Evolutionary conservation across 2,113 vertebrate genomes (phyloP), one percentile per base, ranked within the genome.

Genomic region (Neogobius melanostomus): DNA sequence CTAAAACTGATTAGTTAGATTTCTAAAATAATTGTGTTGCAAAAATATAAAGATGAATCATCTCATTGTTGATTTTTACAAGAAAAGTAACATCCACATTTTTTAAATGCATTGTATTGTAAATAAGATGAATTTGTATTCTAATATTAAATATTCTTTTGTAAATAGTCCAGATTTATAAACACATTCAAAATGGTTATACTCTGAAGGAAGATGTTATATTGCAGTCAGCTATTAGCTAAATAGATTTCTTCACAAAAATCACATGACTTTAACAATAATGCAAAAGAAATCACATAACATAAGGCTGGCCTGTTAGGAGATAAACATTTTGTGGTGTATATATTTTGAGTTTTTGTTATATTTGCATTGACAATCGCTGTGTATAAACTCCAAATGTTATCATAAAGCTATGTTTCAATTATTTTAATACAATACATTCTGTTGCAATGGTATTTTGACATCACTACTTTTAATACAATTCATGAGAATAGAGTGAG

Each of bases 91-190:
- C 46, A 77, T 68, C 47, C 77, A 74, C 28, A 89, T 84, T 83
- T 91, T 90, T 77, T 83, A 88, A 89, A 82, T 85, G 74, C 76
- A 66, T 87, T 90, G 56, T 82, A 86, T 59, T 94, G 93, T 94
- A 94, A 93, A 94, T 94, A 94, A 91, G 89, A 93, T 88, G 56
- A 81, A 91, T 85, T 88, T 91, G 87, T 93, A 91, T 90, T 90
- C 82, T 93, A 87, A 87, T 90, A 90, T 86, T 91, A 84, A 87
- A 82, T 89, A 79, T 89, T 89, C 71, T 76, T 85, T 90, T 94
- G 93, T 94, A 94, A 75, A 94, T 93, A 94, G 88, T 82, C 79
- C 82, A 91, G 84, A 90, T 89, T 88, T 91, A 92, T 90, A 82
- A 89, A 76, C 79, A 81, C 76, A 86, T 75, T 62, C 77, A 73